Percentiles rank a stretch among this genome's conserved stretches.
Conservation (phyloP, 1,140 invertebrate genomes). For the Popillia japonica region DNA sequence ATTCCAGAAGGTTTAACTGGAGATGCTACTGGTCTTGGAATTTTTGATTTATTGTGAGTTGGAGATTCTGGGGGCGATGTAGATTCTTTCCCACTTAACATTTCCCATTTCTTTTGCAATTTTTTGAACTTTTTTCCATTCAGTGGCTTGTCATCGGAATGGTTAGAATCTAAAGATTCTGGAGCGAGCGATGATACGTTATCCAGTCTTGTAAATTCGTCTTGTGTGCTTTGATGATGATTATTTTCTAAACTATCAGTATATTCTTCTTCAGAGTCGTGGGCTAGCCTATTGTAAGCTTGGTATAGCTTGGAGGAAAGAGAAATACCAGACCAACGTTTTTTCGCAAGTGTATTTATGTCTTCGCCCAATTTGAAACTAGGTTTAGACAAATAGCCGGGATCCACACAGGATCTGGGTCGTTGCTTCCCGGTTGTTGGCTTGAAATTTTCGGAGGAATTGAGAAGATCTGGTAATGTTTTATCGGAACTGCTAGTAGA, state of each 20-base stretch:
- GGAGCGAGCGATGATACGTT: constrained; percentile 57
- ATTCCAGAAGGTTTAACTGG: constrained; percentile 65
- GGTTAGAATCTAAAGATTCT: constrained; percentile 56
- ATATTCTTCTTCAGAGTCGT: constrained; percentile 76
- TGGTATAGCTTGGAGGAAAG: constrained; percentile 74
- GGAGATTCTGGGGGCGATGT: constrained; percentile 62
- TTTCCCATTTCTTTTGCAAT: constrained; percentile 88
- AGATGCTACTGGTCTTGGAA: constrained; percentile 73
- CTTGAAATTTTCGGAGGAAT: constrained; percentile 65
- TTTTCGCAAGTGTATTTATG: constrained; percentile 66
- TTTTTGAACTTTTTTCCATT: constrained; percentile 71
- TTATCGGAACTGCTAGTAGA: constrained; percentile 59
- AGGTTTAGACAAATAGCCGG: constrained; percentile 61
- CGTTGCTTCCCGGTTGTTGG: constrained; percentile 66
- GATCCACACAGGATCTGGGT: constrained; percentile 74
- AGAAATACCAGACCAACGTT: constrained; percentile 78
- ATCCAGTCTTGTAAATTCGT: constrained; percentile 30
- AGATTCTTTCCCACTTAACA: constrained; percentile 67
- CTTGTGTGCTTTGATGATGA: constrained; percentile 9
- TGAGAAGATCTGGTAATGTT: constrained; percentile 64
- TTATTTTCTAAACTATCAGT: constrained; percentile 74
- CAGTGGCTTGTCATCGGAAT: constrained; percentile 59
- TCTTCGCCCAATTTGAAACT: constrained; percentile 65
- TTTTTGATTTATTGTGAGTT: constrained; percentile 69
- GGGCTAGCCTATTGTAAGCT: constrained; percentile 73